Base-by-base conservation (phyloP, 2,888 invertebrate genomes). In the Colostygia pectinataria region DNA sequence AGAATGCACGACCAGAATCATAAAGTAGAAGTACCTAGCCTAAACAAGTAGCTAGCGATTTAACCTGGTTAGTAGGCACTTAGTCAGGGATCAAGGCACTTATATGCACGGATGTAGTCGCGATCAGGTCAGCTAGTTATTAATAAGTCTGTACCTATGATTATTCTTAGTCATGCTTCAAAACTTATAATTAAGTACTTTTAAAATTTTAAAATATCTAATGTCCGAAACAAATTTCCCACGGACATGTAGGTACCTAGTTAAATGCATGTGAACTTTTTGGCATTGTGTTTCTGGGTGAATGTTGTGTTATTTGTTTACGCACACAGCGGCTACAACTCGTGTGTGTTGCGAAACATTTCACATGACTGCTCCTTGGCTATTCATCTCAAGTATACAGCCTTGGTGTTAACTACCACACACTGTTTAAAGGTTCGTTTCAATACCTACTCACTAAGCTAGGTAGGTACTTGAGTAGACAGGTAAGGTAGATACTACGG, bases 201-300 rank as follows among this genome's bases (percentile, higher is more conserved):
- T 12, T 1, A 20, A 9, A 9, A 0, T 18, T 13, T 7, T 7
- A 9, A 8, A 45, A 57, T 55, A 57, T 67, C 63, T 59, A 61
- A 65, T 65, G 65, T 64, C 66, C 61, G 59, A 20, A 58, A 47
- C 42, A 9, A 55, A 56, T 61, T 79, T 79, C 82, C 69, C 83
- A 83, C 77, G 70, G 60, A 66, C 59, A 60, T 53, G 32, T 32
- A 33, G 8, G 15, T 46, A 59, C 50, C 4, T 36, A 34, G 23
- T 42, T 55, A 18, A 68, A 71, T 56, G 76, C 74, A 81, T 89
- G 89, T 79, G 88, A 89, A 88, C 68, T 67, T 74, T 73, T 76
- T 72, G 79, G 76, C 83, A 88, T 88, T 89, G 88, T 82, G 53
- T 67, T 68, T 74, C 52, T 71, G 61, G 66, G 79, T 77, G 77